These are phyloP conservation scores for Myodes glareolus DNA, from an alignment of 2,113 vertebrate species.

Conservation along the genomic window DNA sequence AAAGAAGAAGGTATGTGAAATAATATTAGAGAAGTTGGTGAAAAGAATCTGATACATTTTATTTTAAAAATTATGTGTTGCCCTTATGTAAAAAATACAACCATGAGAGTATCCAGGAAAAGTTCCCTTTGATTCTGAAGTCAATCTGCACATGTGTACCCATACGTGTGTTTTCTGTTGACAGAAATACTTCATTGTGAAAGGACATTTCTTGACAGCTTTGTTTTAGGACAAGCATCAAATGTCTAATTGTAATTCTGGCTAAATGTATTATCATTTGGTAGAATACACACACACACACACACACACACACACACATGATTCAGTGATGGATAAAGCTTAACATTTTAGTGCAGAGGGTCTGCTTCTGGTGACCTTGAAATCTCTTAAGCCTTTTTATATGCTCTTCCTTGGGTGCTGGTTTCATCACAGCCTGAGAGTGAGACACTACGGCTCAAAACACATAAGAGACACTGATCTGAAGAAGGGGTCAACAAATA, in stretches of 20 bases:
- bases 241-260: conserved; percentile 14
- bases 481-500: conserved; percentile 36
- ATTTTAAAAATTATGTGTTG: not conserved
- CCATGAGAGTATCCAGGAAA: not conserved
- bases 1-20: not conserved
- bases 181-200: not conserved
- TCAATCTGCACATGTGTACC: not conserved
- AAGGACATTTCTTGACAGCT: conserved; percentile 17
- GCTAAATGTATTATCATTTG: conserved; percentile 37
- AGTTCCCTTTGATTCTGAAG: not conserved
- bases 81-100: not conserved
- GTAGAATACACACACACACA: not conserved
- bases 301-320: not conserved
- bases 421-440: not conserved
- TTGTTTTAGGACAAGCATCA: not conserved
- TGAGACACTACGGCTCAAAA: not conserved
- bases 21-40: conserved; percentile 26
- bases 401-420: not conserved
- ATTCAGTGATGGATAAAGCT: not conserved
- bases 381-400: not conserved
- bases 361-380: not conserved
- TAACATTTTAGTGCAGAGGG: not conserved
- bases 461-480: not conserved
- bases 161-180: not conserved
- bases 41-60: not conserved